Base-by-base conservation (phyloP, 1,140 invertebrate species). In the Hypothenemus hampei region DNA sequence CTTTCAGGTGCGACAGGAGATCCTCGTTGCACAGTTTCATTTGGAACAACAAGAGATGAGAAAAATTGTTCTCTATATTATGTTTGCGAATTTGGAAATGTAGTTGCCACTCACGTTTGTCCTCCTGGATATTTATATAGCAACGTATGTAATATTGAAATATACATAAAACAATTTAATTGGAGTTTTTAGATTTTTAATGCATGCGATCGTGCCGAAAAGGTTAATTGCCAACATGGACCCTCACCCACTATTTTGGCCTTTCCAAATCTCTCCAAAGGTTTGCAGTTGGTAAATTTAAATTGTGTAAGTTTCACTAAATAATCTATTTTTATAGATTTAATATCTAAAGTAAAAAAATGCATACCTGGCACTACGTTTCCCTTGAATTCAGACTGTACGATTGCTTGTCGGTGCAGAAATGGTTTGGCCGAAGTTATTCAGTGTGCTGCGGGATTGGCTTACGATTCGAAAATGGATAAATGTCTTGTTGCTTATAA, bases 391-490 rank as follows among this genome's bases (percentile, higher is more conserved):
- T 36, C 41, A 31, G 44, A 63, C 47, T 65, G 63, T 39, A 52
- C 63, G 5, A 46, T 33, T 45, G 63, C 55, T 3, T 63, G 55
- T 21, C 22, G 58, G 13, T 65, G 63, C 51, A 24, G 56, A 40
- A 44, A 59, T 18, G 45, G 56, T 16, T 13, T 56, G 35, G 55
- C 63, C 3, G 63, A 65, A 59, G 49, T 65, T 22, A 50, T 65
- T 31, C 55, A 63, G 23, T 65, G 63, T 58, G 48, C 63, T 11
- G 37, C 23, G 16, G 63, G 61, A 10, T 50, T 63, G 7, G 57
- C 57, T 4, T 65, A 65, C 23, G 61, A 65, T 54, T 50, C 61
- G 5, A 13, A 20, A 13, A 33, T 40, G 21, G 58, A 65, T 43
- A 61, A 63, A 52, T 65, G 63, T 41, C 3, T 63, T 31, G 35